These are phyloP conservation scores for Melitaea cinxia DNA, from an alignment of 1,140 invertebrate species.

Conservation along the genomic window DNA sequence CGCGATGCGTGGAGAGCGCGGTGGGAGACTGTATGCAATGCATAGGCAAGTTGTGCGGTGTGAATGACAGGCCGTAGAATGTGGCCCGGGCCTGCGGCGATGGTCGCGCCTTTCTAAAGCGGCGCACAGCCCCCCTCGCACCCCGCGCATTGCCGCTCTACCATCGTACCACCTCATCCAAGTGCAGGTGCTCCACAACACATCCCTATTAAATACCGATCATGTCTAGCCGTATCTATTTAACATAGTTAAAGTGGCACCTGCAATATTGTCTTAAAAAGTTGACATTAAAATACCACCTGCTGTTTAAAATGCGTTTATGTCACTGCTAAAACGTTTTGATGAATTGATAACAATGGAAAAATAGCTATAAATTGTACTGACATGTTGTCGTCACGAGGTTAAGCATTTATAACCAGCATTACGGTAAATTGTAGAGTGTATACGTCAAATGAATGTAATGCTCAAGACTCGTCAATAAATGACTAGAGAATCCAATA, in stretches of 20 bases:
- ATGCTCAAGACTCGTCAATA: constrained; percentile 15
- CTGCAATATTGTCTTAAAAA: constrained; percentile 75
- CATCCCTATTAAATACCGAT: constrained; percentile 80
- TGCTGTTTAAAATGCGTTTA: constrained; percentile 57
- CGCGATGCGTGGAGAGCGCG: constrained; percentile 64
- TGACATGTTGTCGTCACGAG: constrained; percentile 32
- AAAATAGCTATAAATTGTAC: constrained; percentile 21
- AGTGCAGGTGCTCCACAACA: constrained; percentile 74
- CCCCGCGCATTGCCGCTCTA: constrained; percentile 49
- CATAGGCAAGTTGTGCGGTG: constrained; percentile 79
- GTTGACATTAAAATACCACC: constrained; percentile 65
- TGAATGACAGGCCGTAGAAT: constrained; percentile 82
- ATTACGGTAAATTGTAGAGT: constrained; percentile 33
- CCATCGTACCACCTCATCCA: constrained; percentile 62
- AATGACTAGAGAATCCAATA: too few species aligned
- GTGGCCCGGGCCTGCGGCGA: constrained; percentile 77
- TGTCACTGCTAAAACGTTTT: constrained; percentile 46
- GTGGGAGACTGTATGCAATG: constrained; percentile 77
- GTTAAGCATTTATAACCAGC: constrained; percentile 25
- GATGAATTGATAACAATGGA: constrained; percentile 34
- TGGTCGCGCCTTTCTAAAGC: constrained; percentile 81
- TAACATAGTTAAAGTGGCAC: constrained; percentile 71
- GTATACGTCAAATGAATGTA: constrained; percentile 9
- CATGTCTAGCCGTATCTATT: constrained; percentile 76
- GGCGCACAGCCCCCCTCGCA: constrained; percentile 60